These are phyloP conservation scores for Cosmia trapezina DNA, from an alignment of 2,888 invertebrate genomes.

Conservation along the genomic window DNA sequence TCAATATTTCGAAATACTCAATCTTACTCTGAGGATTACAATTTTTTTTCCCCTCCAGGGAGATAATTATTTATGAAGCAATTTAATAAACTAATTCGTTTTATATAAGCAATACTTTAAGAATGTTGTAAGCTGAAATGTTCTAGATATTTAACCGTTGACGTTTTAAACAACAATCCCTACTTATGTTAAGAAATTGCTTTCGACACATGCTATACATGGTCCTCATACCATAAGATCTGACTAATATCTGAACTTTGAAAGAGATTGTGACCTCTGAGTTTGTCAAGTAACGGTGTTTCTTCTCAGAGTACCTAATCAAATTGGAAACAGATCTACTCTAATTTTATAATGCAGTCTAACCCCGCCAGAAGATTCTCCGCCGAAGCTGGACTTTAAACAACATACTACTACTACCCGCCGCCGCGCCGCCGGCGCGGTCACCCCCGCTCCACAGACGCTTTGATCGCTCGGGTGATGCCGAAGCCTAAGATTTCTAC, in stretches of 20 bases:
- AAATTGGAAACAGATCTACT: not conserved
- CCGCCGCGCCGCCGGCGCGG: too few species aligned
- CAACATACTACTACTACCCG: too few species aligned
- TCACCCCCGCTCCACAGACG: too few species aligned
- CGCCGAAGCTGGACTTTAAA: too few species aligned
- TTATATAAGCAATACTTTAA: not conserved
- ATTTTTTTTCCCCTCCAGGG: constrained; percentile 32
- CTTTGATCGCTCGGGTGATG: too few species aligned
- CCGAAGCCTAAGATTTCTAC: too few species aligned
- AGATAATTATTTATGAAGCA: constrained; percentile 45
- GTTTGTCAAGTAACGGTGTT: not conserved
- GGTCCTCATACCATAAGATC: not conserved
- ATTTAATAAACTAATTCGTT: constrained; percentile 32
- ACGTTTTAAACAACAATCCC: not conserved
- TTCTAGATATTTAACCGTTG: constrained; percentile 3
- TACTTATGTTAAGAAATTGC: not conserved
- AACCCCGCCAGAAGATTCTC: too few species aligned
- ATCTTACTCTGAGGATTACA: constrained; percentile 33
- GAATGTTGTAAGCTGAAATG: constrained; percentile 11
- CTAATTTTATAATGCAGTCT: too few species aligned
- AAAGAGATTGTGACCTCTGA: not conserved
- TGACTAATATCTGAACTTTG: not conserved
- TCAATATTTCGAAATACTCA: constrained; percentile 34
- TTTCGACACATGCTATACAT: not conserved
- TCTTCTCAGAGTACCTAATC: not conserved